Base-by-base conservation (phyloP, 2,797 vertebrate species). In the Falco peregrinus region DNA sequence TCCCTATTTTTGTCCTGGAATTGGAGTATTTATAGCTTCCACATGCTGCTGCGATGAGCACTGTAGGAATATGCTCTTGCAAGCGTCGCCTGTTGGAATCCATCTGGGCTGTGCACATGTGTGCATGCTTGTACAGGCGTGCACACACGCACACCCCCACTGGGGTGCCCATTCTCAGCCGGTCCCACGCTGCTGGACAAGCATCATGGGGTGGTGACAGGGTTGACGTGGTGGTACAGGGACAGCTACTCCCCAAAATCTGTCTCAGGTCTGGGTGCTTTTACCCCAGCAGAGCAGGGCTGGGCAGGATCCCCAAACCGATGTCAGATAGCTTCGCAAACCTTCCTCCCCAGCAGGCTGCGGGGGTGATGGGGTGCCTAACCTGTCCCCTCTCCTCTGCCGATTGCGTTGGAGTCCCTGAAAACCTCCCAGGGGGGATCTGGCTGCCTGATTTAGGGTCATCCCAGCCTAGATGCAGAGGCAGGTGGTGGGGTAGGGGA, bases 1-100 rank as follows among this genome's bases (percentile, higher is more conserved):
- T 96, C 61, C 87, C 92, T 95, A 87, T 97, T 91, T 97, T 91
- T 92, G 93, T 90, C 87, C 74, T 93, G 93, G 87, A 93, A 84
- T 67, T 31, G 59, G 20, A 84, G 74, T 96, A 91, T 96, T 95
- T 95, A 88, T 94, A 97, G 91, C 74, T 86, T 95, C 43, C 61
- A 70, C 51, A 71, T 0, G 1, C 74, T 91, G 64, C 71, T 86
- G 61, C 1, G 2, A 50, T 35, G 87, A 88, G 76, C 22, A 14
- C 54, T 79, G 85, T 56, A 84, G 63, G 84, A 95, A 91, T 48
- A 60, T 0, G 28, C 84, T 90, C 61, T 45, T 48, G 33, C 31
- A 78, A 78, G 84, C 1, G 0, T 29, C 75, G 82, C 65, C 75
- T 73, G 50, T 47, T 86, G 74, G 67, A 79, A 64, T 69, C 76